Base-by-base conservation (phyloP, 2,797 vertebrate genomes). In the Chromobotia macracanthus region DNA sequence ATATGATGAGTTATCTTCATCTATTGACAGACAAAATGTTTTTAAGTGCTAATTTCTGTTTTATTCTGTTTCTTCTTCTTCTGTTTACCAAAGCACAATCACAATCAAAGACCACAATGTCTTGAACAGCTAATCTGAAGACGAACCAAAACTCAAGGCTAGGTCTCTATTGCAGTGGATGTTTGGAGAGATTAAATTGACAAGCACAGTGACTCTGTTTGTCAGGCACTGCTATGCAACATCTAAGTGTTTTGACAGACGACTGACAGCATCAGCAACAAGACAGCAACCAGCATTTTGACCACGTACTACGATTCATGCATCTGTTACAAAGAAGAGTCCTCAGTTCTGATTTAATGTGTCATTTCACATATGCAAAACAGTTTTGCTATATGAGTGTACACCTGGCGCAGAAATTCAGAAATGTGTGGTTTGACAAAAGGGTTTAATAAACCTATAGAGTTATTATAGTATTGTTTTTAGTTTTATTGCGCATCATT, bases 211-310 rank as follows among this genome's bases (percentile, higher is more conserved):
- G 71, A 82, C 80, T 73, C 58, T 70, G 80, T 85, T 86, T 86
- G 82, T 84, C 82, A 80, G 80, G 9, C 80, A 75, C 73, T 72
- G 63, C 82, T 71, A 71, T 65, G 51, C 75, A 80, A 82, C 77
- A 53, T 76, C 41, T 66, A 82, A 81, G 67, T 84, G 82, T 84
- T 84, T 81, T 84, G 85, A 83, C 85, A 83, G 81, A 69, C 75
- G 48, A 60, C 61, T 80, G 64, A 82, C 48, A 80, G 58, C 16
- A 21, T 55, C 68, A 50, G 41, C 1, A 18, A 2, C 5, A 2
- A 68, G 18, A 68, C 38, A 12, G 64, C 48, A 58, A 60, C 60
- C 5, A 60, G 48, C 63, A 68, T 84, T 84, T 74, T 78, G 61
- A 68, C 41, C 0, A 63, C 67, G 55, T 67, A 41, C 63, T 50